phyloP scores from a whole-genome alignment of 2,113 vertebrate genomes.

The Anhinga rufa region DNA sequence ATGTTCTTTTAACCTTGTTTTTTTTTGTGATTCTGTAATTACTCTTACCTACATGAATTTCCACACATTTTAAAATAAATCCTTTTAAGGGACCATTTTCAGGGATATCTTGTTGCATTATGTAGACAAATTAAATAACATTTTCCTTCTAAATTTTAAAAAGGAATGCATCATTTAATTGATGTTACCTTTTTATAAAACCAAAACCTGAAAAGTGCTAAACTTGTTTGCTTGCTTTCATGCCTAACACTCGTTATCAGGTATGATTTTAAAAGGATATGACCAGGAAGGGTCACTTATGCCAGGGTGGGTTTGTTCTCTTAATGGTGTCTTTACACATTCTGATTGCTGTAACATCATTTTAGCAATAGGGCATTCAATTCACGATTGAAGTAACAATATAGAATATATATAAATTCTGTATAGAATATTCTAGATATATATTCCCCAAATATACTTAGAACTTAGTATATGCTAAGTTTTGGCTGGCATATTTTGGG shows the following conservation, averaged over 20 bases:
- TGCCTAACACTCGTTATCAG: accelerated
- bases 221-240: neutral
- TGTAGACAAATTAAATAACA: neutral
- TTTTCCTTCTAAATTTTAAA: neutral
- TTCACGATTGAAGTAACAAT: neutral
- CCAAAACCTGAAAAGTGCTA: neutral
- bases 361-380: neutral
- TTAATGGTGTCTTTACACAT: neutral
- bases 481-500: neutral
- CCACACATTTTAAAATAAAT: neutral
- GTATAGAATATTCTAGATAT: neutral
- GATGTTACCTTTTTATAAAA: neutral
- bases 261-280: neutral
- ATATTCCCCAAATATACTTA: neutral
- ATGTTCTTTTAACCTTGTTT: neutral
- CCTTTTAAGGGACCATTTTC: neutral
- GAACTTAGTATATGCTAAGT: neutral
- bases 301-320: accelerated
- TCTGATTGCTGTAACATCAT: neutral
- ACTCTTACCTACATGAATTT: neutral
- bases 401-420: neutral
- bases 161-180: neutral
- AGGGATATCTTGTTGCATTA: neutral
- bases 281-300: neutral
- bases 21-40: neutral